phyloP scores from a whole-genome alignment of 2,113 vertebrate genomes.

The Thunnus maccoyii region DNA sequence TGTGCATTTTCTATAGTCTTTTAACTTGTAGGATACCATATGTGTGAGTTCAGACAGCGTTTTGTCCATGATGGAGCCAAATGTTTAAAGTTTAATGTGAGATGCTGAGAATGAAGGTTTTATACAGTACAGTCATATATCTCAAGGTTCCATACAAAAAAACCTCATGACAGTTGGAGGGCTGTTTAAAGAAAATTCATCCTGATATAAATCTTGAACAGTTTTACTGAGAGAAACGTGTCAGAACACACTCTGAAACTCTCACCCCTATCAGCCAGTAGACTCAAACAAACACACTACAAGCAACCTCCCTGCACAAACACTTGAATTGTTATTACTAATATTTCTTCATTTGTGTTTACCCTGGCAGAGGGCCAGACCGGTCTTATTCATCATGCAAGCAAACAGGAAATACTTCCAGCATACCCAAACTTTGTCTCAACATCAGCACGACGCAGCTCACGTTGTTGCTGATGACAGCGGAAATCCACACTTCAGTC shows the following conservation, averaged over 20 bases:
- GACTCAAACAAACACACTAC: slow-evolving; percentile 8
- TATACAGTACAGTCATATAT: background rate
- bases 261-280: background rate
- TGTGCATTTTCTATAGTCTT: background rate
- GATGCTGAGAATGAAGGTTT: background rate
- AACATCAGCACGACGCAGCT: background rate
- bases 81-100: background rate
- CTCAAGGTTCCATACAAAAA: background rate
- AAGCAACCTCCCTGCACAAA: slow-evolving; percentile 22
- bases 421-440: slow-evolving; percentile 26
- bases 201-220: background rate
- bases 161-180: background rate
- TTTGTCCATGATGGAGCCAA: background rate
- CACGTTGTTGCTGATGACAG: slow-evolving; percentile 11
- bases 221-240: background rate
- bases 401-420: slow-evolving; percentile 64
- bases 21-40: background rate
- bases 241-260: background rate
- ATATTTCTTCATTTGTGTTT: slow-evolving; percentile 51
- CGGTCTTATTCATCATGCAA: slow-evolving; percentile 7
- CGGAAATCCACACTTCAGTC: slow-evolving; percentile 3
- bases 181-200: background rate
- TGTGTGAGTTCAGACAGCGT: background rate
- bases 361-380: slow-evolving; percentile 23
- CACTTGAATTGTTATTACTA: slow-evolving; percentile 48